Percentiles rank a stretch among this genome's conserved stretches.
These are phyloP conservation scores for Lochmaea capreae DNA, from an alignment of 2,888 invertebrate genomes.

Conservation along the genomic window DNA sequence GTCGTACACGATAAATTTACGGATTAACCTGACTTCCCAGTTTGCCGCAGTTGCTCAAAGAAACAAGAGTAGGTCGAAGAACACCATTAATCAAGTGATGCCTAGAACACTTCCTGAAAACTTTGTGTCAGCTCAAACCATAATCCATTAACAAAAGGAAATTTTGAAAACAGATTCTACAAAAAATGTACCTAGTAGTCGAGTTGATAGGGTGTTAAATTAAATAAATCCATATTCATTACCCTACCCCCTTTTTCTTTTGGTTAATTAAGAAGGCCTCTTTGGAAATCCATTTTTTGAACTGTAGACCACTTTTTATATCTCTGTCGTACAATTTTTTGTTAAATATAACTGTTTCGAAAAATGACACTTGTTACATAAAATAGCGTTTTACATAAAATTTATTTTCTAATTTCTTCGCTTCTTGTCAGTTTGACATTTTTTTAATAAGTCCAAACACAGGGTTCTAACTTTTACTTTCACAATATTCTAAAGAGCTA, in stretches of 20 bases:
- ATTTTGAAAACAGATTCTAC: neutral
- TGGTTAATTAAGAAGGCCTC: neutral
- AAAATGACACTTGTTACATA: no score
- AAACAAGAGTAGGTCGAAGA: neutral
- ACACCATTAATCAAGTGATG: neutral
- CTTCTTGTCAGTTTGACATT: no score
- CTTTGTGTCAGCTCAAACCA: constrained; percentile 4
- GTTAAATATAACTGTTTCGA: no score
- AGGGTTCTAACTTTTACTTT: no score
- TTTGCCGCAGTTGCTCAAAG: constrained; percentile 7
- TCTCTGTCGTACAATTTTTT: no score
- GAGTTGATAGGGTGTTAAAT: neutral
- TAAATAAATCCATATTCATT: neutral
- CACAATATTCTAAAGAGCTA: no score
- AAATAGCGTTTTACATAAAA: no score
- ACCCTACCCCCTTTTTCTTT: neutral
- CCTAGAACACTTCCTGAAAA: constrained; percentile 1
- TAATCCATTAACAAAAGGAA: constrained; percentile 9
- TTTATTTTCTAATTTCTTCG: no score
- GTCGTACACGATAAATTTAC: neutral
- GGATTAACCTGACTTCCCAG: constrained; percentile 1
- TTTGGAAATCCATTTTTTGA: no score
- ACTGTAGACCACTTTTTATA: no score
- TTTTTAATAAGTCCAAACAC: no score
- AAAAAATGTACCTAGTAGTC: neutral